A percentile compares a stretch with the other conserved stretches of the same genome.
Evolutionary conservation across 2,888 invertebrate species (phyloP).

Genomic region (Papilio gigon): DNA sequence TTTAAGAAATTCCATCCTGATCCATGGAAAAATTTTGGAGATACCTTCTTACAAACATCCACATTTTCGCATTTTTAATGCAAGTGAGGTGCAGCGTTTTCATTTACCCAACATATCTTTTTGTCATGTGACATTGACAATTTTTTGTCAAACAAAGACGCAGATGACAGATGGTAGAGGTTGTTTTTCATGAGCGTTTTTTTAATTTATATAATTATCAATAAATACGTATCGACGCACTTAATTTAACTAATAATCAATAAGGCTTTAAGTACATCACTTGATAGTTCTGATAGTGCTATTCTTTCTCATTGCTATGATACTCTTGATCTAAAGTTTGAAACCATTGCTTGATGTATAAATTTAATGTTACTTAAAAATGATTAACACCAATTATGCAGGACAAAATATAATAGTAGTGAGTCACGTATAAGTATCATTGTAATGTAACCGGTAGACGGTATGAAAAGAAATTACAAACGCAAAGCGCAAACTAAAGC

Average conservation of each 20-base stretch:
- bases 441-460: constrained; percentile 8
- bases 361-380: not conserved
- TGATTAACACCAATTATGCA: constrained; percentile 4
- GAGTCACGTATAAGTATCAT: not conserved
- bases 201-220: not conserved
- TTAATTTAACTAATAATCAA: not conserved
- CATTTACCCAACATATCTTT: too few species aligned
- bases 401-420: not conserved
- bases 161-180: not conserved
- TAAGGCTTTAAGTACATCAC: not conserved
- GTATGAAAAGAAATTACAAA: constrained; percentile 15
- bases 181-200: not conserved
- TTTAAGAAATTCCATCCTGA: too few species aligned
- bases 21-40: too few species aligned
- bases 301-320: not conserved
- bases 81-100: too few species aligned
- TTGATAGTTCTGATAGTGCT: not conserved
- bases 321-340: too few species aligned
- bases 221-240: constrained; percentile 5
- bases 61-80: too few species aligned
- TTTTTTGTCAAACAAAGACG: not conserved
- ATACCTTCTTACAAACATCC: too few species aligned
- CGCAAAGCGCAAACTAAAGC: constrained; percentile 3
- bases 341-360: not conserved
- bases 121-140: not conserved